These are phyloP conservation scores for Papilio demoleus DNA, from an alignment of 2,888 invertebrate species.

Conservation along the genomic window DNA sequence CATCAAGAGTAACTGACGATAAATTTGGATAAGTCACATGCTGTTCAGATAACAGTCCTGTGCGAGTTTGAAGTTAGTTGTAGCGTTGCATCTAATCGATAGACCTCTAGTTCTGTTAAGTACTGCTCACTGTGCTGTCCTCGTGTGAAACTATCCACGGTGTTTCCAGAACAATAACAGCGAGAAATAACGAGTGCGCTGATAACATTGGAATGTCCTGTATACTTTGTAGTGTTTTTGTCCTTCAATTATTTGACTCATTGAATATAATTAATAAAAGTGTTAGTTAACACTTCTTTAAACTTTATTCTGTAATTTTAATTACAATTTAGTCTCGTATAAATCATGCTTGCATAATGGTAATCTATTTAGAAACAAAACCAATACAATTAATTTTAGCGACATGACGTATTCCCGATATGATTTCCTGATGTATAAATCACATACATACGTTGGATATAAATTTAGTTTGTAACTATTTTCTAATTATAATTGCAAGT, in stretches of 20 bases:
- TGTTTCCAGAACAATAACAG: constrained; percentile 59
- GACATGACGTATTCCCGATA: constrained; percentile 34
- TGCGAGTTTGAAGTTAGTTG: too few species aligned
- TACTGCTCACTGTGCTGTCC: not conserved
- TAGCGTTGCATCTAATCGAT: too few species aligned
- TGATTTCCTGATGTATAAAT: constrained; percentile 30
- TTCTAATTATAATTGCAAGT: constrained; percentile 80
- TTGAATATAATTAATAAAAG: not conserved
- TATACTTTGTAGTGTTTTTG: constrained; percentile 28
- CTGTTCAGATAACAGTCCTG: not conserved
- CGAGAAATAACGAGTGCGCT: constrained; percentile 58
- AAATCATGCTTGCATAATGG: not conserved
- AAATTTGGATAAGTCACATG: too few species aligned
- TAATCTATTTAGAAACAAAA: constrained; percentile 44
- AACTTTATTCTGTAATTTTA: too few species aligned
- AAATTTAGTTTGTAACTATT: constrained; percentile 69
- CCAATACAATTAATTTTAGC: constrained; percentile 34
- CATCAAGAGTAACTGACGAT: too few species aligned
- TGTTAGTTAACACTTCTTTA: not conserved
- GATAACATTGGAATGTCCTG: constrained; percentile 46
- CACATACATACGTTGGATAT: constrained; percentile 41
- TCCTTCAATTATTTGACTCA: constrained; percentile 14
- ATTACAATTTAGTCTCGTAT: not conserved
- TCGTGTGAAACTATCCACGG: constrained; percentile 39
- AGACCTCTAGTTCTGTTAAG: too few species aligned